These are phyloP conservation scores for Drosophila koepferae DNA, from an alignment of 2,888 invertebrate species.

Conservation along the genomic window DNA sequence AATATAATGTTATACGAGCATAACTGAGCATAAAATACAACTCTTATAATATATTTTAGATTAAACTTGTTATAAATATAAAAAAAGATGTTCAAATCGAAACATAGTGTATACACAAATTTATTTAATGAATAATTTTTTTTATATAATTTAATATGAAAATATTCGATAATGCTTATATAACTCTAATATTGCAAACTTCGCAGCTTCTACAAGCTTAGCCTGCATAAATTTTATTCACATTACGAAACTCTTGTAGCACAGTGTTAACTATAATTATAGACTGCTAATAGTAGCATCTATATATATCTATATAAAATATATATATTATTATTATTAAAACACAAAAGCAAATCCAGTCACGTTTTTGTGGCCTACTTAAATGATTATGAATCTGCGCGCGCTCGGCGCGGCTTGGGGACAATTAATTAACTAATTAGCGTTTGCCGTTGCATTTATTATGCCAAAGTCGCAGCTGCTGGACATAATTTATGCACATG, in stretches of 20 bases:
- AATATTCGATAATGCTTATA: neutral
- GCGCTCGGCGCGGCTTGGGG: conserved; percentile 3
- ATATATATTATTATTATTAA: neutral
- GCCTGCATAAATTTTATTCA: neutral
- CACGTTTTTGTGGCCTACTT: conserved; percentile 55
- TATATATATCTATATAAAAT: neutral
- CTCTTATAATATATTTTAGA: neutral
- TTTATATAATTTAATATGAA: neutral
- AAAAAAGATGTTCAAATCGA: no score
- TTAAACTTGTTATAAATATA: neutral
- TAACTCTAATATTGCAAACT: neutral
- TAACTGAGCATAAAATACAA: neutral
- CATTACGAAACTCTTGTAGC: neutral
- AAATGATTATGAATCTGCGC: conserved; percentile 2
- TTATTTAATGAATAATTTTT: neutral
- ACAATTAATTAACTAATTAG: conserved; percentile 66
- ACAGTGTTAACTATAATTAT: neutral
- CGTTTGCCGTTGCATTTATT: conserved; percentile 46
- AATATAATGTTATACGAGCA: no score
- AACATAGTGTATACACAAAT: no score
- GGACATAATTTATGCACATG: conserved; percentile 39
- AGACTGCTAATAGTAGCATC: neutral
- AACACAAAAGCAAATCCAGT: conserved; percentile 33
- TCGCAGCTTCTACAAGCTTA: neutral
- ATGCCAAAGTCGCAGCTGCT: conserved; percentile 35